Evolutionary conservation across 1,140 invertebrate species (phyloP).

Genomic region (Caerostris extrusa): DNA sequence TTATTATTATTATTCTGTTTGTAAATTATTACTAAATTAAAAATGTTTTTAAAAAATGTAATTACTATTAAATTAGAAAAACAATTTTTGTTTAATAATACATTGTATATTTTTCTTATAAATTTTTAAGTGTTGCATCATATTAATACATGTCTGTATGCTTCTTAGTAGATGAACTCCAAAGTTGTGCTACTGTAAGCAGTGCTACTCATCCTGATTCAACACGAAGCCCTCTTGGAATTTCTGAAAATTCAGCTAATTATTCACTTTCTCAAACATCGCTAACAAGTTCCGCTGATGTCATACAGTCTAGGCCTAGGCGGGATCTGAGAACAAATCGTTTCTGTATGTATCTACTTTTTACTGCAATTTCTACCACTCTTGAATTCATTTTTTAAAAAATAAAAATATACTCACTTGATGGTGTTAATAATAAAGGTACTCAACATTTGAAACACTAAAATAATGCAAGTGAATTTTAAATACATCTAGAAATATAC

Average conservation of each 20-base stretch:
- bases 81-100: too few species aligned
- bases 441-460: too few species aligned
- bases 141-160: not conserved
- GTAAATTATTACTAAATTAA: not conserved
- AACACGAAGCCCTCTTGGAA: slow-evolving; percentile 63
- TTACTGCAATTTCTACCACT: too few species aligned
- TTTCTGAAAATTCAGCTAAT: slow-evolving; percentile 60
- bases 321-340: slow-evolving; percentile 71
- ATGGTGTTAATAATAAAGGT: too few species aligned
- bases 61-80: too few species aligned
- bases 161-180: slow-evolving; percentile 67
- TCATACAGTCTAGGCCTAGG: slow-evolving; percentile 58
- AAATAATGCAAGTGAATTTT: too few species aligned
- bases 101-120: not conserved
- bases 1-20: not conserved
- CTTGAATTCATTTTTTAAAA: too few species aligned
- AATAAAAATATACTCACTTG: too few species aligned
- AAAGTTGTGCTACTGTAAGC: slow-evolving; percentile 71
- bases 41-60: not conserved
- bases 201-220: slow-evolving; percentile 77
- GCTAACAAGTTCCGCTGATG: slow-evolving; percentile 34
- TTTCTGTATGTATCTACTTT: slow-evolving; percentile 43
- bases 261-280: slow-evolving; percentile 49
- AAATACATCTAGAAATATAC: too few species aligned
- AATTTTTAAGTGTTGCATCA: not conserved